Evolutionary conservation across 2,888 invertebrate species (phyloP).

Genomic region (Amphipyra berbera): DNA sequence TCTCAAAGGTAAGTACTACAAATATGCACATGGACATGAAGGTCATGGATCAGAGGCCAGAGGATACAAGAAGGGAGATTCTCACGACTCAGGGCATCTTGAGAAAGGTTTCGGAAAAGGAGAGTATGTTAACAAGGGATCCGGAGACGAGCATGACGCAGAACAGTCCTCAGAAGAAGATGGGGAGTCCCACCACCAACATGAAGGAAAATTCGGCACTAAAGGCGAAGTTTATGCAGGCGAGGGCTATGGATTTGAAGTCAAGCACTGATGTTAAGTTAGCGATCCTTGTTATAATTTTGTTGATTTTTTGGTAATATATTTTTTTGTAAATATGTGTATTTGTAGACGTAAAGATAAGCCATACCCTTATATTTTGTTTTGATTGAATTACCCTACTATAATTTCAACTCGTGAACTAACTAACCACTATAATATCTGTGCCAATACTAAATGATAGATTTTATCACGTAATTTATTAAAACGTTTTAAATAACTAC

Average conservation of each 20-base stretch:
- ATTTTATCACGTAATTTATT: too few species aligned
- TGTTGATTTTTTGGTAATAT: slow-evolving; percentile 79
- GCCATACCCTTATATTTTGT: slow-evolving; percentile 61
- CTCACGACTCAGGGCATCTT: slow-evolving; percentile 87
- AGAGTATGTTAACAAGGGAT: slow-evolving; percentile 88
- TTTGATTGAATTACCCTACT: slow-evolving; percentile 17
- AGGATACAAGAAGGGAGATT: slow-evolving; percentile 87
- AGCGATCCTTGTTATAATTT: slow-evolving; percentile 74
- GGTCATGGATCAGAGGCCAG: slow-evolving; percentile 88
- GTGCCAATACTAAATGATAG: too few species aligned
- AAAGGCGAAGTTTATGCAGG: slow-evolving; percentile 70
- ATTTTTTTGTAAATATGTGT: slow-evolving; percentile 80
- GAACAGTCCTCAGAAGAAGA: slow-evolving; percentile 88
- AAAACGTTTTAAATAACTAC: too few species aligned
- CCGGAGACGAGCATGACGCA: slow-evolving; percentile 76
- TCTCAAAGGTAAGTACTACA: slow-evolving; percentile 90
- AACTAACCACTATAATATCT: background rate
- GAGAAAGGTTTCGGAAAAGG: slow-evolving; percentile 83
- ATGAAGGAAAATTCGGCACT: slow-evolving; percentile 86
- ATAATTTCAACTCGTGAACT: background rate
- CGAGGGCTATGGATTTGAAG: slow-evolving; percentile 84
- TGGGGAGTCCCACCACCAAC: slow-evolving; percentile 83
- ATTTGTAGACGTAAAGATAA: slow-evolving; percentile 75
- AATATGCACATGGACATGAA: slow-evolving; percentile 87
- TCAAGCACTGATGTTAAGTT: slow-evolving; percentile 76